Evolutionary conservation across 2,113 vertebrate genomes (phyloP).

Genomic region (Phalacrocorax brasilianus): DNA sequence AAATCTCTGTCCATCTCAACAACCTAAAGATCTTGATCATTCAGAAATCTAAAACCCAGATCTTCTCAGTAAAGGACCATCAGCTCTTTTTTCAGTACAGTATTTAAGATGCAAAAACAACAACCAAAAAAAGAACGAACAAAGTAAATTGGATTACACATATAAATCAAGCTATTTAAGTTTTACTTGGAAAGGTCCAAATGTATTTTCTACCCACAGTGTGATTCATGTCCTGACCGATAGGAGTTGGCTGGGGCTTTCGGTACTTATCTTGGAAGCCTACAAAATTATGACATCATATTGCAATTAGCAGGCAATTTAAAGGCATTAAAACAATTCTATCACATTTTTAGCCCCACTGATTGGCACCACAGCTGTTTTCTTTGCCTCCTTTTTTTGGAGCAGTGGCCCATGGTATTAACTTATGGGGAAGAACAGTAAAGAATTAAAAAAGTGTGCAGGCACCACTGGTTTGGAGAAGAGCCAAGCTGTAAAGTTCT

Average conservation of each 20-base stretch:
- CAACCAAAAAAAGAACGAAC: too few species aligned
- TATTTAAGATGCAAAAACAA: not conserved
- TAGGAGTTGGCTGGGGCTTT: constrained; percentile 30
- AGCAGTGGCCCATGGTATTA: constrained; percentile 32
- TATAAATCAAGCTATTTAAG: not conserved
- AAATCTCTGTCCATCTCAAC: not conserved
- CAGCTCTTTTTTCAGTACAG: not conserved
- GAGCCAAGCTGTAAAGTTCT: constrained; percentile 8
- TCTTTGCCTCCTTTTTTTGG: constrained; percentile 51
- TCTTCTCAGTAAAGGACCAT: not conserved
- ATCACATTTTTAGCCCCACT: constrained; percentile 56
- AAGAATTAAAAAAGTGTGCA: not conserved
- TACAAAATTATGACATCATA: constrained; percentile 54
- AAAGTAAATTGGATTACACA: not conserved
- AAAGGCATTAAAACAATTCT: constrained; percentile 69
- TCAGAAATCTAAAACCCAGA: not conserved
- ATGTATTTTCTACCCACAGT: not conserved
- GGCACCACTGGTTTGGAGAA: constrained; percentile 25
- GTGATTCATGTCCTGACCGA: not conserved
- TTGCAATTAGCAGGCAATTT: constrained; percentile 74
- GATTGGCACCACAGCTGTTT: constrained; percentile 66
- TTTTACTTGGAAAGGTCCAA: not conserved
- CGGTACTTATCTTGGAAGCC: constrained; percentile 63
- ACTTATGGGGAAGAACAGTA: not conserved
- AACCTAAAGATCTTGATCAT: not conserved